Percentiles rank a stretch among this genome's conserved stretches.
Conservation (phyloP, 2,113 vertebrate genomes). For the Brevimyrus niger region DNA sequence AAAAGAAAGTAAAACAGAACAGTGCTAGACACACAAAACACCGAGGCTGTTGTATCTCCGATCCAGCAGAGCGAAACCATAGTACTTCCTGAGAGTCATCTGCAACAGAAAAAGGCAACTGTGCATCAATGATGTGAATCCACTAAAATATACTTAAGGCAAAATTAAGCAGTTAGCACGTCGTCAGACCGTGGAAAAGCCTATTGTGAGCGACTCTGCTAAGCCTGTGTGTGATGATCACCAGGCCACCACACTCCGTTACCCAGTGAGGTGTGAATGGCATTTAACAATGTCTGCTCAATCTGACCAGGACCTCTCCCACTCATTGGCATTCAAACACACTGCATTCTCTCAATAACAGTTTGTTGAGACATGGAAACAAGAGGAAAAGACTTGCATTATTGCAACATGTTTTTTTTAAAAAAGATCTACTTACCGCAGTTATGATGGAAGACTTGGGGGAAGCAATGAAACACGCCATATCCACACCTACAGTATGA, state of each 20-base stretch:
- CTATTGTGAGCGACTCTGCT: conserved; percentile 21
- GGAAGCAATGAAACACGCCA: conserved; percentile 54
- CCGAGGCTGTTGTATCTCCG: neutral
- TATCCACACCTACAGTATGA: conserved; percentile 53
- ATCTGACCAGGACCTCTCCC: neutral
- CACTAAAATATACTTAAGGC: neutral
- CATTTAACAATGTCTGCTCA: conserved; percentile 22
- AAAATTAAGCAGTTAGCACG: conserved; percentile 27
- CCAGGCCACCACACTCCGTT: conserved; percentile 24
- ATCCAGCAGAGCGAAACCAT: conserved; percentile 34
- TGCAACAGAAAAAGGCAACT: conserved; percentile 26
- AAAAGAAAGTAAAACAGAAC: conserved; percentile 19
- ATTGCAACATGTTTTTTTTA: neutral
- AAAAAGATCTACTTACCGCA: conserved; percentile 47
- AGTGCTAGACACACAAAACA: conserved; percentile 24
- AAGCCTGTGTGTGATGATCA: conserved; percentile 28
- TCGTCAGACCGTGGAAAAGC: conserved; percentile 30
- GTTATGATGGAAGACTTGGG: conserved; percentile 45
- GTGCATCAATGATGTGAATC: neutral
- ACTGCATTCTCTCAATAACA: conserved; percentile 1
- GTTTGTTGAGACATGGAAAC: neutral
- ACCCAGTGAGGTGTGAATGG: conserved; percentile 33
- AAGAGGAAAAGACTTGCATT: neutral
- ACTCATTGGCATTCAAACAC: neutral
- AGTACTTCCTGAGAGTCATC: conserved; percentile 43